phyloP scores from a whole-genome alignment of 92 coral and sea anemone species.

The Siderastrea siderea region DNA sequence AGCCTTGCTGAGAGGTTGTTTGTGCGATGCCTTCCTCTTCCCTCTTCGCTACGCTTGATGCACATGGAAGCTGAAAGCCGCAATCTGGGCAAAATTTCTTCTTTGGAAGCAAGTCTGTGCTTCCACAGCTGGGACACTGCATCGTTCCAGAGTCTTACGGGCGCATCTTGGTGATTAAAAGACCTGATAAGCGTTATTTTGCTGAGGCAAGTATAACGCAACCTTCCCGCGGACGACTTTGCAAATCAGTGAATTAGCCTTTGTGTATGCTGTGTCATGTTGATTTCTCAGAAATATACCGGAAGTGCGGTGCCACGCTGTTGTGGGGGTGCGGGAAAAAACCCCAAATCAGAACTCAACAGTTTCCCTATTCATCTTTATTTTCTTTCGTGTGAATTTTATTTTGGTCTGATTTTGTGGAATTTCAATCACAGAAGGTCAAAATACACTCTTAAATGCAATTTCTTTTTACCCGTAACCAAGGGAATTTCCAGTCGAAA shows the following conservation, averaged over 20 bases:
- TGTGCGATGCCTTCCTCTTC: not conserved
- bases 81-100: conserved; percentile 14
- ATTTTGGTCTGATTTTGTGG: too few species aligned
- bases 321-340: too few species aligned
- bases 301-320: not conserved
- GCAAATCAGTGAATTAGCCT: too few species aligned
- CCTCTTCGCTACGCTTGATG: not conserved
- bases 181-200: not conserved
- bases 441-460: too few species aligned
- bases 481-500: too few species aligned
- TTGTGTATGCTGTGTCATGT: not conserved
- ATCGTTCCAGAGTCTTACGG: not conserved
- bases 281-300: conserved; percentile 19
- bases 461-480: too few species aligned
- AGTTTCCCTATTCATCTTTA: too few species aligned
- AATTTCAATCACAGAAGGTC: too few species aligned
- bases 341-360: too few species aligned
- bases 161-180: not conserved
- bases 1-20: not conserved
- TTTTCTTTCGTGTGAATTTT: too few species aligned
- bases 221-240: too few species aligned
- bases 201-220: not conserved
- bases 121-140: conserved; percentile 27
- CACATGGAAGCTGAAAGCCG: not conserved
- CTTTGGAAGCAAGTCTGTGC: not conserved